Conservation (phyloP, 1,140 invertebrate species). For the Carcinoscorpius rotundicauda region DNA sequence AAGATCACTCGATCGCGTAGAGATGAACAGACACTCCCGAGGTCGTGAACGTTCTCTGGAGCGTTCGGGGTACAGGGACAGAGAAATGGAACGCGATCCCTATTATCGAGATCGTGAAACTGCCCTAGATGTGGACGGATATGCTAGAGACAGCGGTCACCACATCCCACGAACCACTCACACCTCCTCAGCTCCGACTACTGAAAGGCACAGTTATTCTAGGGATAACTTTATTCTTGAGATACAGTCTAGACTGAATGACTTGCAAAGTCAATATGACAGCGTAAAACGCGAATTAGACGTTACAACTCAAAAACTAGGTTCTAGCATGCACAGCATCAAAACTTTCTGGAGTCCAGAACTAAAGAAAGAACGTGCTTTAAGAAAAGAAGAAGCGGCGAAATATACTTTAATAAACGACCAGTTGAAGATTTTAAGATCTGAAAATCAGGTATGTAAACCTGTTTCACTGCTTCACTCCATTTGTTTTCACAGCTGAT, state of each 20-base stretch:
- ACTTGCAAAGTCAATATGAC: constrained; percentile 79
- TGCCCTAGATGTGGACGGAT: no score
- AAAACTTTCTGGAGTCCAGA: constrained; percentile 99
- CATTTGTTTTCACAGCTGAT: no score
- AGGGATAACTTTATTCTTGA: constrained; percentile 47
- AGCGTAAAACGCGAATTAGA: constrained; percentile 92
- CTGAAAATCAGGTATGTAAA: constrained; percentile 82
- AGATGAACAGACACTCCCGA: constrained; percentile 2
- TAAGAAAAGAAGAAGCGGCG: constrained; percentile 76
- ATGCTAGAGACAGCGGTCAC: no score
- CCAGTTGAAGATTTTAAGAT: constrained; percentile 88
- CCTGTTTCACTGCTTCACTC: no score
- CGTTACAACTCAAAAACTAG: constrained; percentile 85
- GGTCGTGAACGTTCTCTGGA: constrained; percentile 46
- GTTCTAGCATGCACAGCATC: constrained; percentile 97
- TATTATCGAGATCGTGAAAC: no score
- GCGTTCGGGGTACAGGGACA: constrained; percentile 28
- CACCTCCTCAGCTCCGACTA: no score
- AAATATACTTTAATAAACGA: constrained; percentile 94
- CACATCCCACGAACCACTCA: no score
- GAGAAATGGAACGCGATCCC: not conserved
- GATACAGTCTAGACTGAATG: constrained; percentile 89
- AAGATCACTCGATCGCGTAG: constrained; percentile 29
- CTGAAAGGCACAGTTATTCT: not conserved
- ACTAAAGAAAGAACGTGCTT: constrained; percentile 89